Evolutionary conservation across 2,113 vertebrate species (phyloP).

Genomic region (Petromus typicus): DNA sequence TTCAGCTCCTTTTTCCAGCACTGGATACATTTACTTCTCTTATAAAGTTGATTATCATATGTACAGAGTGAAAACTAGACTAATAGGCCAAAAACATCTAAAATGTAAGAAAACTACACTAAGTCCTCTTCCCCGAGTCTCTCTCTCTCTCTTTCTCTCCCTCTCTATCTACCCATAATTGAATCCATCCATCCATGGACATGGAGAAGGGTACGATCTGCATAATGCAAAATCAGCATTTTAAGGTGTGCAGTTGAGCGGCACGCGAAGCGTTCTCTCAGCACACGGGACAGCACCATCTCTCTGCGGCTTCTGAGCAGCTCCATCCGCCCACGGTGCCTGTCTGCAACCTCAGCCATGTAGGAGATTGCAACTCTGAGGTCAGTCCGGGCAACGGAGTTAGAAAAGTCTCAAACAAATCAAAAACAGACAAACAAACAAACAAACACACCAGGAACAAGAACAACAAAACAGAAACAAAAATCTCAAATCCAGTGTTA

Average conservation of each 20-base stretch:
- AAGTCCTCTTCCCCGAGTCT: not conserved
- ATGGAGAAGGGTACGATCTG: not conserved
- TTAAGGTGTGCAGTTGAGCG: not conserved
- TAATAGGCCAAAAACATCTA: not conserved
- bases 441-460: too few relatives aligned
- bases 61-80: not conserved
- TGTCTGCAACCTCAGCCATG: not conserved
- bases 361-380: not conserved
- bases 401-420: not conserved
- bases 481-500: not conserved
- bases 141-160: accelerated
- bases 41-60: not conserved
- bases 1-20: not conserved
- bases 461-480: not conserved
- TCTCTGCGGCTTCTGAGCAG: not conserved
- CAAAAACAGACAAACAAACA: not conserved
- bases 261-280: not conserved
- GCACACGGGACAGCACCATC: accelerated
- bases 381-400: not conserved
- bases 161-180: not conserved
- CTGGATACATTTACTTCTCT: not conserved
- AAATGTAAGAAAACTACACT: not conserved
- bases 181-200: not conserved
- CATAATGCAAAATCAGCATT: not conserved
- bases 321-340: not conserved